Evolutionary conservation across 2,888 invertebrate genomes (phyloP).

Genomic region (Parascotia fuliginaria): DNA sequence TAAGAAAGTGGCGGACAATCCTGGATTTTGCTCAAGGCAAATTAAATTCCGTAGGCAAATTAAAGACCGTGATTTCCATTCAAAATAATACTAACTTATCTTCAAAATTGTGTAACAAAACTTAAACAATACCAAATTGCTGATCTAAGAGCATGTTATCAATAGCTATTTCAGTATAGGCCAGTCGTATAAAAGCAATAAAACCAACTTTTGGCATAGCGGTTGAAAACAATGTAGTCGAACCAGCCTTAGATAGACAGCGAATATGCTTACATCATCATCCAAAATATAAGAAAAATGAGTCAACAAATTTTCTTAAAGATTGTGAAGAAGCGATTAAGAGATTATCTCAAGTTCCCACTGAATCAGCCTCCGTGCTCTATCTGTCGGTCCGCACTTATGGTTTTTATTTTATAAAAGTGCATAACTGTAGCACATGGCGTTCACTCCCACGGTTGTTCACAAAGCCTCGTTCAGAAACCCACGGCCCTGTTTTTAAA

Average conservation of each 20-base stretch:
- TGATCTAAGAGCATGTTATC: not conserved
- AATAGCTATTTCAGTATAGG: not conserved
- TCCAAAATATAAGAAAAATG: not conserved
- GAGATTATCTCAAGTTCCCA: conserved; percentile 17
- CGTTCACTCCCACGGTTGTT: conserved; percentile 49
- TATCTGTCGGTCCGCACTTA: conserved; percentile 20
- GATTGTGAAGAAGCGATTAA: conserved; percentile 9
- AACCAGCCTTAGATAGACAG: not conserved
- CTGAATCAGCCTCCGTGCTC: conserved; percentile 24
- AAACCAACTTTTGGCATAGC: not conserved
- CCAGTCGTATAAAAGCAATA: not conserved
- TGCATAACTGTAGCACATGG: conserved; percentile 40
- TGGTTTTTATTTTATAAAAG: conserved; percentile 24
- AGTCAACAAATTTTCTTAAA: not conserved
- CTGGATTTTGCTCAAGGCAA: too few relatives aligned
- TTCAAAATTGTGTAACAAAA: too few relatives aligned
- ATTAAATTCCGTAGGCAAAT: too few relatives aligned
- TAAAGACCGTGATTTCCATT: too few relatives aligned
- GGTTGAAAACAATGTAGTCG: not conserved
- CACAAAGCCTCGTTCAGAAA: conserved; percentile 51
- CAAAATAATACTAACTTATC: too few relatives aligned
- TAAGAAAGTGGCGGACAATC: too few relatives aligned
- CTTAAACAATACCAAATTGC: too few relatives aligned
- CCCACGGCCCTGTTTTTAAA: conserved; percentile 32
- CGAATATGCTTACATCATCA: not conserved